Evolutionary conservation across 1,140 invertebrate genomes (phyloP), one percentile per base, ranked within the genome.

Genomic region (Marisa cornuarietis): DNA sequence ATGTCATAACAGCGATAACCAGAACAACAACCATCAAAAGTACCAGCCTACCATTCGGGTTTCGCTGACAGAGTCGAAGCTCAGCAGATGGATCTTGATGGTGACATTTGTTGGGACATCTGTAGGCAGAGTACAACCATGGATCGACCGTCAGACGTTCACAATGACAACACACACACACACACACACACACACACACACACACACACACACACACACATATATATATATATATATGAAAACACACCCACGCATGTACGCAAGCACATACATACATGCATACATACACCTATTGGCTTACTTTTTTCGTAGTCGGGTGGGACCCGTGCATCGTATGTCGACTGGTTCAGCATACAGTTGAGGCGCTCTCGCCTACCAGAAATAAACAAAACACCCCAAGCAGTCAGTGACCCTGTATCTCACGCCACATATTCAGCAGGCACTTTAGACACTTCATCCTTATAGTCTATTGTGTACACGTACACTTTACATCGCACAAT

Each of bases 11-110:
- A 51, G 16, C 26, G 7, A 63, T 26, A 75, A 73, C 7, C n/a
- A 20, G 18, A 13, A 6, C 22, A 62, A 62, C 18, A 63, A 13
- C 8, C 26, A 6, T 22, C 10, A 6, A 58, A 1, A 58, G 11
- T 8, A 58, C 52, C 22, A 54, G 81, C 85, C 83, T 79, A 89
- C 88, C 88, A 89, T 89, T 58, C 81, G 83, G 14, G 85, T 84
- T 76, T 87, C 88, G 71, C 86, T 87, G 68, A 89, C 83, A 16
- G 86, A 85, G 79, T 88, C 85, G 76, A 89, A 87, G n/a, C 85
- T 86, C n/a, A 85, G 78, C 26, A 89, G 82, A 66, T 82, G 85
- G 4, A 87, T 78, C 71, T 85, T 85, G 14, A 85, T 83, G 10
- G 78, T 79, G n/a, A 86, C 83, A 14, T 82, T 80, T 2, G 87